A percentile compares a stretch with the other conserved stretches of the same genome.
phyloP scores from a whole-genome alignment of 2,888 invertebrate species.

The Melolontha melolontha region DNA sequence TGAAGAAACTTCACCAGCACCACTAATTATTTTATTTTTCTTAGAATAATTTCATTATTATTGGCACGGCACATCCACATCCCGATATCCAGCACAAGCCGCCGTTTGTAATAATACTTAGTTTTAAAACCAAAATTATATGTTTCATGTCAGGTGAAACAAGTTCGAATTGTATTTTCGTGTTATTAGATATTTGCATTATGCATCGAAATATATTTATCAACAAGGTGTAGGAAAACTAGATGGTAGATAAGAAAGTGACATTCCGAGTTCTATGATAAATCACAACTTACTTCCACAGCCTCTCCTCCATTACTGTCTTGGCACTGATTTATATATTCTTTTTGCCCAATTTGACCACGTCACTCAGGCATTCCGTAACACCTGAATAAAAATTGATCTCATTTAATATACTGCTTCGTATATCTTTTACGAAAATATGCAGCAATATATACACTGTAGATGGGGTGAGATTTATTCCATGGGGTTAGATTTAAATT shows the following conservation, averaged over 20 bases:
- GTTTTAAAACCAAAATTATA: too few species aligned
- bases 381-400: slow-evolving; percentile 51
- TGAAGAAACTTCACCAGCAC: too few species aligned
- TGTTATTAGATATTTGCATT: slow-evolving; percentile 5
- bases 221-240: neutral
- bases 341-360: slow-evolving; percentile 63
- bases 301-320: slow-evolving; percentile 60
- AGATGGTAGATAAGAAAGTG: slow-evolving; percentile 8
- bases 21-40: too few species aligned
- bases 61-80: too few species aligned
- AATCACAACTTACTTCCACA: slow-evolving; percentile 60
- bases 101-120: too few species aligned
- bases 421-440: slow-evolving; percentile 25
- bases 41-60: too few species aligned
- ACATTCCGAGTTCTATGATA: slow-evolving; percentile 53
- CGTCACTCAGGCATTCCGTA: slow-evolving; percentile 56
- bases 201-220: slow-evolving; percentile 8
- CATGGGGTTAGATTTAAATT: too few species aligned
- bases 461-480: too few species aligned
- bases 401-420: slow-evolving; percentile 36
- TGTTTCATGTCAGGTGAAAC: too few species aligned
- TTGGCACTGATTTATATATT: slow-evolving; percentile 61
- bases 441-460: too few species aligned
- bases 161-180: neutral
- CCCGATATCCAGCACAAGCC: too few species aligned